phyloP scores from a whole-genome alignment of 2,113 vertebrate species.

The Trematomus loennbergii region DNA sequence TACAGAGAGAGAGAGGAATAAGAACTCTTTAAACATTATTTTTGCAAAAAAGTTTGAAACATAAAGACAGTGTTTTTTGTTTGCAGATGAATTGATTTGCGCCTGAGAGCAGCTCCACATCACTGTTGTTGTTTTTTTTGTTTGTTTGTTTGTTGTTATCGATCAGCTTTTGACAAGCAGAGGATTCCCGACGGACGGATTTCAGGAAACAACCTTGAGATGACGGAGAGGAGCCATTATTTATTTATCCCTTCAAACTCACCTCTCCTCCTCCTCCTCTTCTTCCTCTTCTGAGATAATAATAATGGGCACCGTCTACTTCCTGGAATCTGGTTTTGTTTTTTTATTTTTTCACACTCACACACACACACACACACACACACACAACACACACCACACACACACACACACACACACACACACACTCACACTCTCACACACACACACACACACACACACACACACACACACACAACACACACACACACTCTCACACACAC shows the following conservation, averaged over 20 bases:
- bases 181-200: constrained; percentile 49
- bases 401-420: no score
- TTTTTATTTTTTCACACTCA: no score
- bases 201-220: constrained; percentile 56
- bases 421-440: no score
- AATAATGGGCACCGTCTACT: not conserved
- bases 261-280: not conserved
- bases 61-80: no score
- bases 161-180: constrained; percentile 58
- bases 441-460: no score
- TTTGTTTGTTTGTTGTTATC: constrained; percentile 34
- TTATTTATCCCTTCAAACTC: constrained; percentile 49
- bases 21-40: no score
- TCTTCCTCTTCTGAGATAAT: not conserved
- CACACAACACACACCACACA: no score
- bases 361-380: no score
- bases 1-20: no score
- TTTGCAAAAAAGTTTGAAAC: no score
- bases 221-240: constrained; percentile 35
- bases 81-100: constrained; percentile 46
- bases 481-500: no score
- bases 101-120: constrained; percentile 37
- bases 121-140: constrained; percentile 6
- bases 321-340: not conserved
- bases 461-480: no score